Evolutionary conservation across 2,113 vertebrate species (phyloP).

Genomic region (Bagarius yarrelli): DNA sequence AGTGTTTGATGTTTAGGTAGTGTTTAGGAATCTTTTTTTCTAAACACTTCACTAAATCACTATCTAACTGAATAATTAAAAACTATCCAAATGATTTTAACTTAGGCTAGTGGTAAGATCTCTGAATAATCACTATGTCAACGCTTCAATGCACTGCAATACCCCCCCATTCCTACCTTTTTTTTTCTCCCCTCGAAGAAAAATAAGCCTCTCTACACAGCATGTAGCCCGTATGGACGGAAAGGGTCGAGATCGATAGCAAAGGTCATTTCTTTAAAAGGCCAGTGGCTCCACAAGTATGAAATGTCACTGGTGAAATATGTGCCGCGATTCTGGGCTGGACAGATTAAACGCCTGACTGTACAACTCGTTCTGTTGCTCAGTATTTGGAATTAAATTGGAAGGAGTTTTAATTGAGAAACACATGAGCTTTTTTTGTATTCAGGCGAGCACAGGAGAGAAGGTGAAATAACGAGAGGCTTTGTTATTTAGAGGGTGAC

Average conservation of each 20-base stretch:
- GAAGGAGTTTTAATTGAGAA: constrained; percentile 49
- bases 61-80: background rate
- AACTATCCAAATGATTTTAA: background rate
- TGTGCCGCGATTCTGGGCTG: constrained; percentile 34
- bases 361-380: constrained; percentile 30
- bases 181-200: constrained; percentile 30
- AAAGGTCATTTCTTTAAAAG: constrained; percentile 57
- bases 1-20: background rate
- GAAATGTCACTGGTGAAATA: constrained; percentile 59
- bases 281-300: constrained; percentile 49
- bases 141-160: background rate
- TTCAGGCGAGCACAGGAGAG: background rate
- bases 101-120: background rate
- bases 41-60: too few species aligned
- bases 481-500: constrained; percentile 24
- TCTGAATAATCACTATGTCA: constrained; percentile 8
- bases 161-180: constrained; percentile 15
- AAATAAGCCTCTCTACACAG: constrained; percentile 47
- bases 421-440: constrained; percentile 3
- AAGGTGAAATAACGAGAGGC: constrained; percentile 22
- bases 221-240: constrained; percentile 42
- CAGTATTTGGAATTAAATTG: constrained; percentile 34
- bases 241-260: constrained; percentile 54
- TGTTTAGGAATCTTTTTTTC: too few species aligned
- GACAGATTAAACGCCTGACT: constrained; percentile 39